Evolutionary conservation across 2,888 invertebrate species (phyloP), one percentile per base, ranked within the genome.

Genomic region (Spialia ferax): DNA sequence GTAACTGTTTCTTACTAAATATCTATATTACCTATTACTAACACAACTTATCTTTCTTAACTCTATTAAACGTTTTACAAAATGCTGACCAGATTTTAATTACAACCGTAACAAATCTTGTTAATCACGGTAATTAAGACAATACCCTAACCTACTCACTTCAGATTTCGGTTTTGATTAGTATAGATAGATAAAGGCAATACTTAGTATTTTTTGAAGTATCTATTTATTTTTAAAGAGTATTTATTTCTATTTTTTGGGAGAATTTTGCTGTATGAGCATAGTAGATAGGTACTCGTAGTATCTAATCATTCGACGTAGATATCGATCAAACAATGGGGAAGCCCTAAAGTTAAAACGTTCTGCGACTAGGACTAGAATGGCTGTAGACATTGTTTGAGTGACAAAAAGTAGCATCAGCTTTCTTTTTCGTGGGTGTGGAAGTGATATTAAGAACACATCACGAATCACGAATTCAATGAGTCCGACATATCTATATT

Each of bases 41-140:
- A 50, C 22, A 50, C 50, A 50, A 50, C n/a, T 18, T 22, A 22
- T 50, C 23, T 22, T 50, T 50, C 50, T 50, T 50, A 50, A 22
- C 15, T 15, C 15, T 42, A 15, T 15, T 15, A 22, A 50, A 2
- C 20, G 22, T 50, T 50, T 50, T 50, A 15, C 48, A 50, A 50
- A 50, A 22, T 15, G 2, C 18, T 50, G 15, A 6, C 15, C 15
- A 42, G 1, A 22, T 50, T 50, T 1, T 20, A 20, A 50, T 50
- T 50, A 22, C 20, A 20, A 48, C 20, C 48, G 48, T 48, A 48
- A 48, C 48, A 48, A 48, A 48, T 48, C 20, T 48, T 48, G 20
- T 20, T 48, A 48, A 48, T 48, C 48, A 48, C 48, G 20, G 48
- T 48, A 20, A 2, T 20, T 42, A 42, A 42, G 15, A 42, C 48